A percentile compares a stretch with the other conserved stretches of the same genome.
phyloP scores from a whole-genome alignment of 2,888 invertebrate species.

The Subacronicta megacephala region DNA sequence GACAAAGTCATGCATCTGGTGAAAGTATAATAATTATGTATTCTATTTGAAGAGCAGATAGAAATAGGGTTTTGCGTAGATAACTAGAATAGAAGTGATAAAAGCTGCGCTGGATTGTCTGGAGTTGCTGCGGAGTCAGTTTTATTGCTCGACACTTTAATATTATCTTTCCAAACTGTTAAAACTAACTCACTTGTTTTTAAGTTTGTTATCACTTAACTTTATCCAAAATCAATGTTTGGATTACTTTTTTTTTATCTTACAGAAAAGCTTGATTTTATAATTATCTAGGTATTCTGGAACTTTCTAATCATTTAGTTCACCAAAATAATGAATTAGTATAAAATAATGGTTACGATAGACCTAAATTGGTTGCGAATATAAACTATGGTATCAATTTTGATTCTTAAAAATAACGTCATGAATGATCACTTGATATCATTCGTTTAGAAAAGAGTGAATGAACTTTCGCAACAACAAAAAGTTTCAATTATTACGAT shows the following conservation, averaged over 20 bases:
- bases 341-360: no score
- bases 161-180: not conserved
- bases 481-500: not conserved
- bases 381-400: not conserved
- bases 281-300: no score
- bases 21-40: constrained; percentile 43
- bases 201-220: no score
- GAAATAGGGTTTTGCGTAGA: constrained; percentile 52
- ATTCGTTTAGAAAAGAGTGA: not conserved
- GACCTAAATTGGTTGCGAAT: no score
- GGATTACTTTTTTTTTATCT: no score
- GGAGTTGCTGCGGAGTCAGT: not conserved
- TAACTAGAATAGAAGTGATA: constrained; percentile 46
- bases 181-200: not conserved
- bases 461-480: not conserved
- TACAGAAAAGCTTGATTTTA: no score
- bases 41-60: constrained; percentile 57
- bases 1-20: constrained; percentile 52
- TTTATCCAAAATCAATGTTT: no score
- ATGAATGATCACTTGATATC: no score
- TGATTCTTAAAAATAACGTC: no score
- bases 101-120: constrained; percentile 20
- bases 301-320: no score
- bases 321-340: no score
- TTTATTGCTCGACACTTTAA: not conserved